Conservation (phyloP, 1,140 invertebrate species). For the Trichoplusia ni region DNA sequence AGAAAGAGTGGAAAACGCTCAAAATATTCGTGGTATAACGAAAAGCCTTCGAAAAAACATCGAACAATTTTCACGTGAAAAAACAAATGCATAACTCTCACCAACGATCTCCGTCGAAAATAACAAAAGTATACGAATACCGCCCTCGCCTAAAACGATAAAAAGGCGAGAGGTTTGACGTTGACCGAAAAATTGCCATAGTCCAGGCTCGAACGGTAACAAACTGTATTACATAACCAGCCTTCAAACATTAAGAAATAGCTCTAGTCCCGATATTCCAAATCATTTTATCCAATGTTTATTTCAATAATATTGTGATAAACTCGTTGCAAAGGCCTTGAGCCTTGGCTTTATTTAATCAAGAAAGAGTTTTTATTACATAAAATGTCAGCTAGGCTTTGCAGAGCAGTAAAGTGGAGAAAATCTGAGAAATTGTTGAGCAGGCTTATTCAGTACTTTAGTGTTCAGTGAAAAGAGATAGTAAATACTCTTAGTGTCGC, state of each 20-base stretch:
- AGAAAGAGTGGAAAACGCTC: too few relatives aligned
- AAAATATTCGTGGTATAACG: background rate
- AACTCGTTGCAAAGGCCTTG: background rate
- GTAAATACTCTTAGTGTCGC: too few relatives aligned
- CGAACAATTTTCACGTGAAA: conserved; percentile 1
- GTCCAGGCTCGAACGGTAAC: conserved; percentile 11
- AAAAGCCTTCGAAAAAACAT: background rate
- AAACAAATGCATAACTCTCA: conserved; percentile 29
- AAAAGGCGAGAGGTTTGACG: conserved; percentile 19
- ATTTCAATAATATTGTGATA: conserved; percentile 12
- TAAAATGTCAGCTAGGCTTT: too few relatives aligned
- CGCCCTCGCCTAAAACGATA: conserved; percentile 16
- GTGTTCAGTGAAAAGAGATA: too few relatives aligned
- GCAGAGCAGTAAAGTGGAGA: too few relatives aligned
- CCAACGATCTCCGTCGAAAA: conserved; percentile 17
- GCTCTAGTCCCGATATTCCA: background rate
- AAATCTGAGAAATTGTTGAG: too few relatives aligned
- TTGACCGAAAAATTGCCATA: conserved; percentile 9
- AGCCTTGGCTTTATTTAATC: conserved; percentile 1
- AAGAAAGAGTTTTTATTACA: background rate
- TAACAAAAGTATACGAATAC: conserved; percentile 20
- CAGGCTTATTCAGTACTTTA: too few relatives aligned
- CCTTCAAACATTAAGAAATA: background rate
- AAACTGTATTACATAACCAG: too few relatives aligned
- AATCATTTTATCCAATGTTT: conserved; percentile 30